Conservation (phyloP, 2,888 invertebrate genomes). For the Spisula subtruncata region DNA sequence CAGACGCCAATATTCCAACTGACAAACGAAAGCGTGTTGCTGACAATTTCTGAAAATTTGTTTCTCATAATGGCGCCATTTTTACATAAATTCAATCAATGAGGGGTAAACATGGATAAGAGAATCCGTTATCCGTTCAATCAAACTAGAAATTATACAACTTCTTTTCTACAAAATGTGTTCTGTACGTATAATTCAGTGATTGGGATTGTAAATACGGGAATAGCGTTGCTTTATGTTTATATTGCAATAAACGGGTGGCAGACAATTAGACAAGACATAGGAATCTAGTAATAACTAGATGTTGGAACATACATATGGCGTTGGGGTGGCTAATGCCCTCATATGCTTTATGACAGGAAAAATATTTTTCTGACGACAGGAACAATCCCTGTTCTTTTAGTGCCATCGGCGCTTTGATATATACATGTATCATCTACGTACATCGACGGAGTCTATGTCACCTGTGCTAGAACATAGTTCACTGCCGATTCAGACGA, state of each 20-base stretch:
- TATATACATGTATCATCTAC: too few species aligned
- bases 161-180: neutral
- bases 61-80: neutral
- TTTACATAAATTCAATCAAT: neutral
- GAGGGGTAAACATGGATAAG: neutral
- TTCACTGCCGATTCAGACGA: too few species aligned
- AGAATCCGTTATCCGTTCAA: neutral
- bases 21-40: neutral
- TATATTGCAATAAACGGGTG: neutral
- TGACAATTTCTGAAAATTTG: neutral
- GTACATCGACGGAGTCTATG: too few species aligned
- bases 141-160: neutral
- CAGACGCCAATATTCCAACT: slow-evolving; percentile 11
- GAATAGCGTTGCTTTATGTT: too few species aligned
- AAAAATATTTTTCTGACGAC: too few species aligned
- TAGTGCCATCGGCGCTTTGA: too few species aligned
- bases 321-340: too few species aligned
- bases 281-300: too few species aligned
- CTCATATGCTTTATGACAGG: too few species aligned
- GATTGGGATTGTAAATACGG: neutral
- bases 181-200: neutral
- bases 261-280: neutral
- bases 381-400: too few species aligned
- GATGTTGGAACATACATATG: neutral
- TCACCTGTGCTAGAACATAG: too few species aligned